A percentile compares a stretch with the other conserved stretches of the same genome.
These are phyloP conservation scores for Hippocampus comes DNA, from an alignment of 2,113 vertebrate species.

Conservation along the genomic window DNA sequence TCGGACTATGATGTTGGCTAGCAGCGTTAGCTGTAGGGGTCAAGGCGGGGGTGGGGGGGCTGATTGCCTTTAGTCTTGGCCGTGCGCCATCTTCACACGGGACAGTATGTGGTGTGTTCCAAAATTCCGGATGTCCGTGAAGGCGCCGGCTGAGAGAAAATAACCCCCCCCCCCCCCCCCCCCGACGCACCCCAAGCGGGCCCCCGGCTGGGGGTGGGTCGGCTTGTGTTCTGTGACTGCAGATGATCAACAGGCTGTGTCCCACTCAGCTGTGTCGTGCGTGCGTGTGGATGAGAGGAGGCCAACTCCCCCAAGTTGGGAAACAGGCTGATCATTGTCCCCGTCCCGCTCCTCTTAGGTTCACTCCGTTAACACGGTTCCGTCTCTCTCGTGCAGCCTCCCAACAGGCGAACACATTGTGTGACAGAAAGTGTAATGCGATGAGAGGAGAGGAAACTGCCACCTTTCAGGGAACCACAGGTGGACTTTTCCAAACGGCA, in stretches of 20 bases:
- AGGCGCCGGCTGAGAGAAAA: background rate
- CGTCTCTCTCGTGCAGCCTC: constrained; percentile 29
- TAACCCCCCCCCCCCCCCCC: too few relatives aligned
- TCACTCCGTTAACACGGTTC: constrained; percentile 56
- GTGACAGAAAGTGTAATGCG: constrained; percentile 47
- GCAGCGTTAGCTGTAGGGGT: background rate
- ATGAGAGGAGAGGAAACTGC: constrained; percentile 33
- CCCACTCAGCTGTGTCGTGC: constrained; percentile 35
- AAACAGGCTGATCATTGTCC: constrained; percentile 70
- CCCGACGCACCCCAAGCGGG: too few relatives aligned
- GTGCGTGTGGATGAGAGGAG: constrained; percentile 16
- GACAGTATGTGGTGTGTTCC: background rate
- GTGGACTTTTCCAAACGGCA: background rate
- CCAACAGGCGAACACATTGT: constrained; percentile 58
- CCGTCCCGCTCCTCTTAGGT: constrained; percentile 40
- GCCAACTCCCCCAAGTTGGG: constrained; percentile 46
- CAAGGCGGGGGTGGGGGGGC: too few relatives aligned
- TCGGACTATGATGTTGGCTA: background rate
- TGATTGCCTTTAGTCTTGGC: too few relatives aligned
- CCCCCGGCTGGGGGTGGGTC: too few relatives aligned
- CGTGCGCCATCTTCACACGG: background rate
- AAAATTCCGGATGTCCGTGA: background rate
- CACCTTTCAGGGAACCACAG: constrained; percentile 11
- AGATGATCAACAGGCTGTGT: constrained; percentile 64
- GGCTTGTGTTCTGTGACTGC: constrained; percentile 39